phyloP scores from a whole-genome alignment of 2,797 vertebrate species.

The Kryptopterus vitreolus region DNA sequence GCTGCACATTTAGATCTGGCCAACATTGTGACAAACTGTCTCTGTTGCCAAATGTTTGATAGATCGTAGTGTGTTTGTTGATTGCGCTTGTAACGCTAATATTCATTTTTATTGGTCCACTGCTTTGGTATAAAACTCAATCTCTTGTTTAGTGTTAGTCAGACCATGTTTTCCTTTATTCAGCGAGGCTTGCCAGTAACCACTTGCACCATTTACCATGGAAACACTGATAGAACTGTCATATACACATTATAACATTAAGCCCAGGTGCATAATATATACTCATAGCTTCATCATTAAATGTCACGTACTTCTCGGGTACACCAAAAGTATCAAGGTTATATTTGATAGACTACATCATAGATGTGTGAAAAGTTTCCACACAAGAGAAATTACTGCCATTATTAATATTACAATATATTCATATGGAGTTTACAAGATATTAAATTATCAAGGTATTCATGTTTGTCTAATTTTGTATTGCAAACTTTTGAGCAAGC shows the following conservation, averaged over 20 bases:
- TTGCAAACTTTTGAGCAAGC: not conserved
- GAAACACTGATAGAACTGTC: not conserved
- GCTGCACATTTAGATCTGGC: not conserved
- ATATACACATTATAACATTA: not conserved
- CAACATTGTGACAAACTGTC: not conserved
- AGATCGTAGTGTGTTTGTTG: not conserved
- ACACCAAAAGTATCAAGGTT: not conserved
- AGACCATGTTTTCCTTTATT: not conserved
- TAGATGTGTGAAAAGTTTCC: no score
- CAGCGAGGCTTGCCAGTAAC: not conserved
- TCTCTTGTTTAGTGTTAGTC: not conserved
- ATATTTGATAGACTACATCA: not conserved
- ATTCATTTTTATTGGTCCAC: not conserved
- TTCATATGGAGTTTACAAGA: not conserved
- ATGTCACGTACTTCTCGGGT: not conserved
- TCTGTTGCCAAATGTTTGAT: not conserved
- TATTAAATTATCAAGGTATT: not conserved
- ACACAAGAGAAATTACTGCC: not conserved
- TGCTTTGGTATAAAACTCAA: conserved; percentile 11
- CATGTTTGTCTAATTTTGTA: not conserved
- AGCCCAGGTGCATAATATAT: not conserved
- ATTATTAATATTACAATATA: not conserved
- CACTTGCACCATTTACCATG: not conserved
- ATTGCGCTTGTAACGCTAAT: not conserved
- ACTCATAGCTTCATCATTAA: not conserved